phyloP scores from a whole-genome alignment of 2,797 vertebrate species.

The Coendou prehensilis region DNA sequence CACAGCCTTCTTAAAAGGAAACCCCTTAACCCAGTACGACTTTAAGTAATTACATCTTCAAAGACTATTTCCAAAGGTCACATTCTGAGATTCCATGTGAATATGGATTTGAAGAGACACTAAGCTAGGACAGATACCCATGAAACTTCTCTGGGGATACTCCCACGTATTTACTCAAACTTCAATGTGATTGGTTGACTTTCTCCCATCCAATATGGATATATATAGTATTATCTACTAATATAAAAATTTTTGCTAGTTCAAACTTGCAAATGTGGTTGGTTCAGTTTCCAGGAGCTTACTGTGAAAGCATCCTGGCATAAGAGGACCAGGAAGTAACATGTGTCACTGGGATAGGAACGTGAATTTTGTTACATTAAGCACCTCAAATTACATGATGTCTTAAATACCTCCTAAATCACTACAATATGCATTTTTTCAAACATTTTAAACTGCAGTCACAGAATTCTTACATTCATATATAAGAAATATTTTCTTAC shows the following conservation, averaged over 20 bases:
- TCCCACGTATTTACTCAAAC: neutral
- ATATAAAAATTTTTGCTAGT: neutral
- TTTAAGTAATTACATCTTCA: neutral
- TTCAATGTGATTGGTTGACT: neutral
- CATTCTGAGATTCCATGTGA: neutral
- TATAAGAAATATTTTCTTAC: neutral
- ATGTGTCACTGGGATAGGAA: neutral
- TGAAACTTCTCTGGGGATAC: neutral
- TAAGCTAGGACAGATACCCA: neutral
- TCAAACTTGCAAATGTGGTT: neutral
- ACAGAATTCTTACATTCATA: neutral
- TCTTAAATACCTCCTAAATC: neutral
- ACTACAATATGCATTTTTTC: neutral
- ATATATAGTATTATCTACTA: neutral
- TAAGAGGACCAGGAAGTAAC: neutral
- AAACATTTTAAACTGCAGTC: constrained; percentile 5
- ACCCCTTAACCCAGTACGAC: neutral
- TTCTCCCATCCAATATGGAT: neutral
- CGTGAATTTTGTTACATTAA: neutral
- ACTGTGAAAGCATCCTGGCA: neutral
- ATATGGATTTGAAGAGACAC: neutral
- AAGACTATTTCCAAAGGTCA: neutral
- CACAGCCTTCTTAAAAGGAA: neutral
- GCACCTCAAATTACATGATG: neutral
- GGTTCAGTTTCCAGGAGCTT: neutral